These are phyloP conservation scores for Rhynchotus rufescens DNA, from an alignment of 2,797 vertebrate genomes.

Conservation along the genomic window DNA sequence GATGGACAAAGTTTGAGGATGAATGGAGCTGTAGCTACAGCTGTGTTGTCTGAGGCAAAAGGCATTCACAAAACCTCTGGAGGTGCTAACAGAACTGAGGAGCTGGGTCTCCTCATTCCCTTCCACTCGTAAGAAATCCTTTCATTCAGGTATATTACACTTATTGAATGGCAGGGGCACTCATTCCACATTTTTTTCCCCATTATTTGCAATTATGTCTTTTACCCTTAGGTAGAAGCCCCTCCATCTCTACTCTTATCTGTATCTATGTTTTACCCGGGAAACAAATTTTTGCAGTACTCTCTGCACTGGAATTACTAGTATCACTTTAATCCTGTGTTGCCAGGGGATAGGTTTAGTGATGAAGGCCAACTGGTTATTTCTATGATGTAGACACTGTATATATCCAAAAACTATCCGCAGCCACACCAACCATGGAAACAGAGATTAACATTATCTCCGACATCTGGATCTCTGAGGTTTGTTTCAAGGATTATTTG, in stretches of 20 bases:
- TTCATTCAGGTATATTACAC: neutral
- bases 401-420: neutral
- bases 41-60: neutral
- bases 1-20: neutral
- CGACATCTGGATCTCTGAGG: rapidly evolving
- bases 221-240: neutral
- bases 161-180: neutral
- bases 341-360: neutral
- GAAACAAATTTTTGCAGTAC: neutral
- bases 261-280: neutral
- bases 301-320: neutral
- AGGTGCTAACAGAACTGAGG: neutral
- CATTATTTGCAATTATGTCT: neutral
- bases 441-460: neutral
- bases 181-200: neutral
- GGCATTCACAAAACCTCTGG: no score
- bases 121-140: neutral
- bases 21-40: neutral
- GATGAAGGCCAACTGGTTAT: neutral
- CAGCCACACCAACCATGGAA: neutral
- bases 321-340: neutral
- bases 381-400: neutral
- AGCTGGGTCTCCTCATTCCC: neutral
- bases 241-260: rapidly evolving
- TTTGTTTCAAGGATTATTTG: neutral